Evolutionary conservation across 2,797 vertebrate species (phyloP).

Genomic region (Lithobates pipiens): DNA sequence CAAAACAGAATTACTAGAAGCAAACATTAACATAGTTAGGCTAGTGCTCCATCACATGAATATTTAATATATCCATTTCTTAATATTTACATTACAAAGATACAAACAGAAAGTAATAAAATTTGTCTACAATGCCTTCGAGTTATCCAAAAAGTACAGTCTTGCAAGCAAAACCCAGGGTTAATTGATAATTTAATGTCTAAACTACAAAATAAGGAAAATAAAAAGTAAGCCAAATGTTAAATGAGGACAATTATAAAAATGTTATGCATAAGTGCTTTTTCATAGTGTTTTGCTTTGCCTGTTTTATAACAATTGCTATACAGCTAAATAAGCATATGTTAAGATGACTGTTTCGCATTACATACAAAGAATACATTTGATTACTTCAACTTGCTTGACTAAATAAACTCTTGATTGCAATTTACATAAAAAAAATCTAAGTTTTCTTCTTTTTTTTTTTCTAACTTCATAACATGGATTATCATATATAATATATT

Average conservation of each 20-base stretch:
- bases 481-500: neutral
- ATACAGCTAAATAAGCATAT: conserved; percentile 15
- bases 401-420: conserved; percentile 8
- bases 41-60: neutral
- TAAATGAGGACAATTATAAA: neutral
- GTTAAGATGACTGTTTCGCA: conserved; percentile 1
- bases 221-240: conserved; percentile 3
- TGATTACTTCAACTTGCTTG: conserved; percentile 5
- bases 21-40: neutral
- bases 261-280: neutral
- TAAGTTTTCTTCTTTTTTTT: too few species aligned
- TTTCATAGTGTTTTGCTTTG: neutral
- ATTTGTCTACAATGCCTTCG: neutral
- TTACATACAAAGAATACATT: neutral
- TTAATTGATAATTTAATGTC: neutral
- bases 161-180: neutral
- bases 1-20: neutral
- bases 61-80: conserved; percentile 13
- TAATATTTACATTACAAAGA: neutral
- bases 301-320: neutral
- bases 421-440: neutral
- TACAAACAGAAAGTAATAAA: neutral
- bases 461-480: too few species aligned
- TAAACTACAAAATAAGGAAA: conserved; percentile 1
- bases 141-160: neutral